These are phyloP conservation scores for Eristalis tenax DNA, from an alignment of 2,888 invertebrate genomes.

Conservation along the genomic window DNA sequence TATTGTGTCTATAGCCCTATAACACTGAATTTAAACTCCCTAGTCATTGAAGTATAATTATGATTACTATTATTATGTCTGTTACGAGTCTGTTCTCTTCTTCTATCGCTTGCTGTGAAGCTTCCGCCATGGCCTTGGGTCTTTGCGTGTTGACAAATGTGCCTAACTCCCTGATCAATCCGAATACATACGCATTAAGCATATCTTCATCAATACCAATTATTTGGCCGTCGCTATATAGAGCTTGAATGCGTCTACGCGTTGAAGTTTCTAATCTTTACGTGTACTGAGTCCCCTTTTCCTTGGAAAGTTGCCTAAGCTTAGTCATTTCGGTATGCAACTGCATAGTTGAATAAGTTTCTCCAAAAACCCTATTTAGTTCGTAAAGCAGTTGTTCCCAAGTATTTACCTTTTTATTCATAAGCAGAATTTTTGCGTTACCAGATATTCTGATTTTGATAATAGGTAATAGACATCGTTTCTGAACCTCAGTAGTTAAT, in stretches of 20 bases:
- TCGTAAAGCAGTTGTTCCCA: conserved; percentile 4
- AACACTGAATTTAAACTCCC: no score
- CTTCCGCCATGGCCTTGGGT: conserved; percentile 6
- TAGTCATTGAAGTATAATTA: no score
- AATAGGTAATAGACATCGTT: neutral
- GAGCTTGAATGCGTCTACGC: neutral
- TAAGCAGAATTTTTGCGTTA: conserved; percentile 6
- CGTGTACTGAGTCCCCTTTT: neutral
- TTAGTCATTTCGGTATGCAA: no score
- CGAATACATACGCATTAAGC: no score
- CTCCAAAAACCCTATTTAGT: neutral
- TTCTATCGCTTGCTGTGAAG: neutral
- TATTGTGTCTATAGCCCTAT: no score
- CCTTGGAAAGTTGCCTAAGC: neutral
- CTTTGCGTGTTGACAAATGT: no score
- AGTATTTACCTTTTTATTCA: conserved; percentile 6
- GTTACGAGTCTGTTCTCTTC: neutral
- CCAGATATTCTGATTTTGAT: conserved; percentile 6
- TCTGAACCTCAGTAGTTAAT: no score
- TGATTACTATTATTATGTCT: no score
- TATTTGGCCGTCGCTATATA: neutral
- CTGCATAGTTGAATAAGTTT: neutral
- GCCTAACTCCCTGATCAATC: neutral
- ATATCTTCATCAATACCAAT: no score
- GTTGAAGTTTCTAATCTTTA: neutral